Base-by-base conservation (phyloP, 2,888 invertebrate species). In the Stegophylla sp. region DNA sequence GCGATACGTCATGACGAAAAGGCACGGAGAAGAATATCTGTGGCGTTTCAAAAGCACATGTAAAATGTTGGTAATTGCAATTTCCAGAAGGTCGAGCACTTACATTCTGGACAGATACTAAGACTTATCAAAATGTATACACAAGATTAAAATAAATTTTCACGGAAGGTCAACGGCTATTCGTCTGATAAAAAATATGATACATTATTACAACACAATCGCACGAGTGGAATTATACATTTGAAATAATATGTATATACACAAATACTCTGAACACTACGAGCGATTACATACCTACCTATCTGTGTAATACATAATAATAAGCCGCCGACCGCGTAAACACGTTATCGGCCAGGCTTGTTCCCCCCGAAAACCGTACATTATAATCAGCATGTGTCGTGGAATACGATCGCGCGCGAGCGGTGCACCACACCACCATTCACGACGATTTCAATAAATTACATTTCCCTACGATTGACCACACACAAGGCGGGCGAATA, bases 41-140 rank as follows among this genome's bases (percentile, higher is more conserved):
- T 56, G 12, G 56, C 20, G 56, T n/a, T n/a, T 69, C 20, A 15
- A n/a, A 74, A 74, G 48, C 74, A 63, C 74, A 63, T 63, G 74
- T 63, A 34, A 20, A 48, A 61, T 45, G 26, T 48, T 34, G 45
- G 12, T 13, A 61, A 48, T 10, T 28, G 1, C 9, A 10, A 41
- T 9, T 41, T 12, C 4, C 15, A n/a, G 5, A 56, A 73, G 59
- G 56, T 59, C 72, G 59, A 61, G 28, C 15, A 23, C 56, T n/a
- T 34, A n/a, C 0, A n/a, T 71, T 53, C 20, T 41, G 20, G 41
- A 71, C 20, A 3, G 28, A 34, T 20, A 15, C 9, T 3, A 7
- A 20, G 13, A 71, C 34, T 53, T 56, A 71, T 71, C 71, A 34
- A 4, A 26, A 26, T 51, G n/a, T n/a, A 17, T 51, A 51, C 51